Base-by-base conservation (phyloP, 2,113 vertebrate genomes). In the Leucosticte australis region DNA sequence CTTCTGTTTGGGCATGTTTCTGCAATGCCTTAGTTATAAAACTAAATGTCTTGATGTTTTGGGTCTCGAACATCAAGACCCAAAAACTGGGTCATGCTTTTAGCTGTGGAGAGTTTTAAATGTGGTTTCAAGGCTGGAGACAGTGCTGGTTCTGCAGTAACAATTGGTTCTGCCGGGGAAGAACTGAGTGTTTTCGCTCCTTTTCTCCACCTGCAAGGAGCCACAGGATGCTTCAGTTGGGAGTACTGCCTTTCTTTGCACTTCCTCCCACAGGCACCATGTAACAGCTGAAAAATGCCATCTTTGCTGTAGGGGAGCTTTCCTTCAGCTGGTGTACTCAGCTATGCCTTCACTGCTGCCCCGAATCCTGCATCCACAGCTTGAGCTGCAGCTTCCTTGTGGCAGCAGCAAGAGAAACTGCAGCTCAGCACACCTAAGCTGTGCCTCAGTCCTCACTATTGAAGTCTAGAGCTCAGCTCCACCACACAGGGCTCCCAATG, bases 381-480 rank as follows among this genome's bases (percentile, higher is more conserved):
- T 56, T 20, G 35, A 78, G 37, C 81, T 86, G 70, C 7, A 7
- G 44, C n/a, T 84, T 60, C 30, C 62, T 75, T 1, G 1, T n/a
- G 56, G 53, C 44, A 68, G 20, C 52, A 85, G 87, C 50, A 65
- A 22, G 53, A 68, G 5, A 53, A 76, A 39, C 63, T 73, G 37
- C 68, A 65, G 46, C 68, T 94, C 64, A 24, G 71, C 64, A 42
- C 35, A 15, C 75, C n/a, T 26, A 6, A 30, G 15, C 1, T 59
- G 33, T 71, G 50, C 68, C 18, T 17, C 14, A 6, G 1, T 6
- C 2, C 47, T 77, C 5, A 0, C 37, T 39, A 0, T 1, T 9
- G 42, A 93, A 74, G 39, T 35, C 33, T 13, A 35, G 12, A 63
- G 27, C 41, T 68, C 31, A 68, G 33, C 30, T 47, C 44, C 33